Percentiles rank a stretch among this genome's conserved stretches.
These are phyloP conservation scores for Hiodon tergisus DNA, from an alignment of 2,113 vertebrate species.

Conservation along the genomic window DNA sequence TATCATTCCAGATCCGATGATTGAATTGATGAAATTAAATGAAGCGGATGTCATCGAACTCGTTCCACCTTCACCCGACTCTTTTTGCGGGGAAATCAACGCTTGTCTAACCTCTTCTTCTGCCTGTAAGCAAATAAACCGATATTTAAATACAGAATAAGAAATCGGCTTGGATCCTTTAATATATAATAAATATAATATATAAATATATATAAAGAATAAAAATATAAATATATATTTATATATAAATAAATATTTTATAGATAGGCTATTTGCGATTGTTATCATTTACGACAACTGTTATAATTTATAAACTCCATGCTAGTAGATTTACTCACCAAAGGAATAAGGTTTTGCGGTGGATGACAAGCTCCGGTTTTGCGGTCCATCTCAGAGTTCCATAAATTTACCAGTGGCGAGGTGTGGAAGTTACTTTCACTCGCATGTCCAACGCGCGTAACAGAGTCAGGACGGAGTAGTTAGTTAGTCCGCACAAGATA, in stretches of 20 bases:
- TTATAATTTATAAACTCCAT: neutral
- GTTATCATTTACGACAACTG: no score
- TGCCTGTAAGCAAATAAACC: conserved; percentile 30
- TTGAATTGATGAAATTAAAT: conserved; percentile 93
- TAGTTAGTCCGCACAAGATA: no score
- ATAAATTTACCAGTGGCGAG: neutral
- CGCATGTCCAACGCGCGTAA: no score
- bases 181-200: neutral
- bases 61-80: conserved; percentile 43
- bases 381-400: neutral
- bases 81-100: conserved; percentile 55
- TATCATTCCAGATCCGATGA: conserved; percentile 88
- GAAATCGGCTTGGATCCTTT: no score
- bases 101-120: conserved; percentile 32
- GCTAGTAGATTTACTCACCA: neutral
- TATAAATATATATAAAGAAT: neutral
- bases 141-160: no score
- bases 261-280: no score
- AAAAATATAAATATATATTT: neutral
- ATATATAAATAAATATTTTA: no score
- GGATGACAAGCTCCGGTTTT: neutral
- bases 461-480: no score
- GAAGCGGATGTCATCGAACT: conserved; percentile 67
- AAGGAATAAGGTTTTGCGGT: neutral
- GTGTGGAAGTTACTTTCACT: no score